Evolutionary conservation across 2,113 vertebrate genomes (phyloP).

Genomic region (Entomyzon cyanotis): DNA sequence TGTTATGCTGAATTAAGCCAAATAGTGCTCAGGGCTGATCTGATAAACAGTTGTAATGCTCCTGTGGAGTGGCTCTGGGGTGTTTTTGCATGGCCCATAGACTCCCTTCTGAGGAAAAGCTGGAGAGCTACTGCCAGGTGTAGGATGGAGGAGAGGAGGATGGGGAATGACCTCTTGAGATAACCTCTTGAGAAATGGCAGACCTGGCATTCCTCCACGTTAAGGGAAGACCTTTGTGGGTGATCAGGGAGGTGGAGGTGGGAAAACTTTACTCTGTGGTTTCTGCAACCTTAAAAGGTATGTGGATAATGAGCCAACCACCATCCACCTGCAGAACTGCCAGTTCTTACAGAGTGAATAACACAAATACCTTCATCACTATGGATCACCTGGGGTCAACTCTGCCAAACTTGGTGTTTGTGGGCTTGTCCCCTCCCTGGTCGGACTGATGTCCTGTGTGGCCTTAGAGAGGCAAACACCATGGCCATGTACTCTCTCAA

Average conservation of each 20-base stretch:
- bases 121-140: background rate
- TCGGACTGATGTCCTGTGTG: background rate
- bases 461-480: background rate
- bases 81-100: background rate
- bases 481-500: background rate
- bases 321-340: background rate
- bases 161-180: background rate
- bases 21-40: background rate
- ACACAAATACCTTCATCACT: background rate
- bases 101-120: background rate
- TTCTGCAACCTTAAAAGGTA: background rate
- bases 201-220: background rate
- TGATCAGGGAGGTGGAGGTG: background rate
- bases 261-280: background rate
- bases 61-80: background rate
- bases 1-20: background rate
- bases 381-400: background rate
- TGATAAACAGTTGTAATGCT: constrained; percentile 18
- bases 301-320: background rate
- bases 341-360: background rate
- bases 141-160: background rate
- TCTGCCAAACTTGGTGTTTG: background rate
- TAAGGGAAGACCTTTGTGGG: background rate
- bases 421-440: background rate
- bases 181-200: background rate